phyloP scores from a whole-genome alignment of 1,140 invertebrate genomes.

The Asbolus verrucosus region DNA sequence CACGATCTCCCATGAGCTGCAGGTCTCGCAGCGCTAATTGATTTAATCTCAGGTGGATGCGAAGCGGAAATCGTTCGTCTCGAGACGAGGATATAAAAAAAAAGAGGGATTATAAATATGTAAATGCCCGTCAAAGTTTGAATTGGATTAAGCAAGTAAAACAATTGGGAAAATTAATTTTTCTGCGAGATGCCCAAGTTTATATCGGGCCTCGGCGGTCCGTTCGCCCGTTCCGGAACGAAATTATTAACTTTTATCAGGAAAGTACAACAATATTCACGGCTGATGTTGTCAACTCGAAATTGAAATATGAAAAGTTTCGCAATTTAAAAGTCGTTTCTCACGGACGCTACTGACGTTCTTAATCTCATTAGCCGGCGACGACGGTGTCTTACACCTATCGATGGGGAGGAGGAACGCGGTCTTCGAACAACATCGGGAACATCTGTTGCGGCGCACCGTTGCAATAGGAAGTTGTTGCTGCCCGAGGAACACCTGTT shows the following conservation, averaged over 20 bases:
- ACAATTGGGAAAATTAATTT: slow-evolving; percentile 31
- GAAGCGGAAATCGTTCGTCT: background rate
- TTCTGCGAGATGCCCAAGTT: slow-evolving; percentile 16
- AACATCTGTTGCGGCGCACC: slow-evolving; percentile 22
- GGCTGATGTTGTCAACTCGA: slow-evolving; percentile 37
- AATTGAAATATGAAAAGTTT: slow-evolving; percentile 45
- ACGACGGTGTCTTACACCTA: background rate
- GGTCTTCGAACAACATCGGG: slow-evolving; percentile 9
- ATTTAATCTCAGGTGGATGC: slow-evolving; percentile 3
- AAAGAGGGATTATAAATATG: slow-evolving; percentile 29
- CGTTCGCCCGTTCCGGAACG: slow-evolving; percentile 2
- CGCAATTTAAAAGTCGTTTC: slow-evolving; percentile 43
- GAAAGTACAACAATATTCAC: slow-evolving; percentile 28
- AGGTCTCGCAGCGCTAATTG: slow-evolving; percentile 10
- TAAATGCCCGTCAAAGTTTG: slow-evolving; percentile 30
- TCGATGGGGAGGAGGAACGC: background rate
- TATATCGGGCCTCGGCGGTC: slow-evolving; percentile 1
- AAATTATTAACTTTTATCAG: slow-evolving; percentile 44
- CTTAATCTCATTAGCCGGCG: slow-evolving; percentile 17
- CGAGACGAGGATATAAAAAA: background rate
- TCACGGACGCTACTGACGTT: slow-evolving; percentile 25
- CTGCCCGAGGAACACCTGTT: slow-evolving; percentile 38
- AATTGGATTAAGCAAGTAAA: slow-evolving; percentile 36
- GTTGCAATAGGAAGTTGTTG: slow-evolving; percentile 12
- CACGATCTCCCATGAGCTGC: slow-evolving; percentile 1